A percentile compares a stretch with the other conserved stretches of the same genome.
Evolutionary conservation across 1,140 invertebrate species (phyloP).

Genomic region (Bradynema listronoti): DNA sequence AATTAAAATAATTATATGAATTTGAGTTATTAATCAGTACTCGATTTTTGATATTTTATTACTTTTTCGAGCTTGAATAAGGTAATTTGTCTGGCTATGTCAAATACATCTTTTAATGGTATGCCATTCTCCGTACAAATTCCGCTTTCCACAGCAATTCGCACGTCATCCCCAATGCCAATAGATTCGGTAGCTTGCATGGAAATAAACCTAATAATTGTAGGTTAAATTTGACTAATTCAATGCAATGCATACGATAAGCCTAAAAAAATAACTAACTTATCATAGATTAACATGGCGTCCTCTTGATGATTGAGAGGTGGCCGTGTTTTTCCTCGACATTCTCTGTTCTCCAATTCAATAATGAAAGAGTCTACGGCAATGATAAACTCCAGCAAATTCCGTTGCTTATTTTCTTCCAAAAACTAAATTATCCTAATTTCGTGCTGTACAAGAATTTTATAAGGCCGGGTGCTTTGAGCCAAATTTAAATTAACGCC

Average conservation of each 20-base stretch:
- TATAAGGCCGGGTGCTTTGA: background rate
- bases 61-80: constrained; percentile 9
- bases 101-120: constrained; percentile 9
- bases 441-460: background rate
- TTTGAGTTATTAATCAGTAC: background rate
- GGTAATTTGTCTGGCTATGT: constrained; percentile 12
- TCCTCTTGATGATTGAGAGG: constrained; percentile 2
- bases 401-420: constrained; percentile 8
- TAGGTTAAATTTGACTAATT: constrained; percentile 1
- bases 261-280: constrained; percentile 2
- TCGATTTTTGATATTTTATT: too few relatives aligned
- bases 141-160: constrained; percentile 4
- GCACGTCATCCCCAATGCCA: constrained; percentile 11
- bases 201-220: constrained; percentile 14
- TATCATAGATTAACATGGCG: constrained; percentile 20
- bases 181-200: constrained; percentile 14
- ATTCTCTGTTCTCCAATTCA: constrained; percentile 14
- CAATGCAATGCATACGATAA: background rate
- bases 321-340: constrained; percentile 1
- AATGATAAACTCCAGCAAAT: constrained; percentile 18
- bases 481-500: too few relatives aligned
- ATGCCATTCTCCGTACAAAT: constrained; percentile 17
- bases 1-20: background rate
- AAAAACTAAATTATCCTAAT: constrained; percentile 13
- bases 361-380: constrained; percentile 14